Base-by-base conservation (phyloP, 2,888 invertebrate genomes). In the Zele albiditarsus region DNA sequence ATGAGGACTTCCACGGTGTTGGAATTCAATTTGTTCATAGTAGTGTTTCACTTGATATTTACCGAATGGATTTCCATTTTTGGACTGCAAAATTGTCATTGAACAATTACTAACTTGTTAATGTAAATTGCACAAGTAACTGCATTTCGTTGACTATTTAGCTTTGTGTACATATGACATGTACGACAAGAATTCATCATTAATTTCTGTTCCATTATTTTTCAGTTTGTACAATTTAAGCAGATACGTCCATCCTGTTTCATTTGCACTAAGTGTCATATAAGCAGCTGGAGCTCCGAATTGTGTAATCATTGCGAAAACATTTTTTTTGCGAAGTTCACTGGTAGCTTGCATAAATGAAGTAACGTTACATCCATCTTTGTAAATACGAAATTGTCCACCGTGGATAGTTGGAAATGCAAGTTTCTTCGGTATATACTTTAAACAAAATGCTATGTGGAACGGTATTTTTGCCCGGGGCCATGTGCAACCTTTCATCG, bases 251-350 rank as follows among this genome's bases (percentile, higher is more conserved):
- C 89, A 90, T 38, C 82, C 79, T 76, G 84, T 80, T 84, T 90
- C 90, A 79, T 89, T 89, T 0, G 89, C 88, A 82, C 89, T 88
- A 82, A 89, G 20, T 80, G 89, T 85, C 80, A 88, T 72, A 85
- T 89, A 81, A 80, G 84, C 81, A 79, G 88, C 88, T 73, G 89
- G 89, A 77, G 78, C 81, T 6, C 89, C 88, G 16, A 85, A 78
- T 81, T 89, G 89, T 27, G 89, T 68, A 27, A 89, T 89, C 74
- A 80, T 78, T 2, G 79, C 78, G 74, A 81, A 80, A 3, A 80
- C 16, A 74, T 80, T 78, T 71, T 60, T 72, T 75, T 78, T 79
- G 14, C 88, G 79, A 77, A 89, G 46, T 78, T 89, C 89, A 84
- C 87, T 89, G 58, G 85, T 82, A 6, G 86, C 86, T 62, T 87